phyloP scores from a whole-genome alignment of 2,113 vertebrate genomes.

The Gnathonemus longibarbis region DNA sequence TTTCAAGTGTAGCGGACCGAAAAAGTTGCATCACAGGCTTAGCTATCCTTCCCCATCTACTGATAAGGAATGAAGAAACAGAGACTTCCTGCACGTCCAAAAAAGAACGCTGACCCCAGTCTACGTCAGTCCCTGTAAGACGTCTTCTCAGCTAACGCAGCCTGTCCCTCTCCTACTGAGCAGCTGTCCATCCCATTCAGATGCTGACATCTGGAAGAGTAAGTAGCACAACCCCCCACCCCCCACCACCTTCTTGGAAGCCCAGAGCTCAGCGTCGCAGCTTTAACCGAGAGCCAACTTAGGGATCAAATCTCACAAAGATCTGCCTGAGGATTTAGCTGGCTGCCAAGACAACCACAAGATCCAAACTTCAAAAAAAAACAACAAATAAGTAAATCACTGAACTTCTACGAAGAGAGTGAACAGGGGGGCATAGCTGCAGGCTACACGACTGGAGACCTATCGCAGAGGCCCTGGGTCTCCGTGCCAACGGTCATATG shows the following conservation, averaged over 20 bases:
- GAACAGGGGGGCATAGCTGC: not conserved
- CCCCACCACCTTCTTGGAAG: not conserved
- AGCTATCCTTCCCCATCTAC: not conserved
- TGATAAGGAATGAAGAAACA: not conserved
- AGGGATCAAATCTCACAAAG: conserved; percentile 5
- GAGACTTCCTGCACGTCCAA: not conserved
- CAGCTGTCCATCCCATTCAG: not conserved
- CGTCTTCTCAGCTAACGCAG: not conserved
- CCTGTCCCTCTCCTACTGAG: not conserved
- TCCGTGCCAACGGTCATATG: not conserved
- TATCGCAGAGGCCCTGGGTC: not conserved
- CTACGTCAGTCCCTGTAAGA: not conserved
- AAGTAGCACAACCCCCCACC: not conserved
- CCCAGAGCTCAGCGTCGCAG: not conserved
- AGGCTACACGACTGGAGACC: not conserved
- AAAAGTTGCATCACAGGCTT: not conserved
- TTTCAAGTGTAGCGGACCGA: not conserved
- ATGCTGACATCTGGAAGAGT: not conserved
- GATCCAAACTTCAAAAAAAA: not conserved
- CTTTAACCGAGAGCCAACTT: not conserved
- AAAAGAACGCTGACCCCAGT: not conserved
- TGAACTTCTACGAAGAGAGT: not conserved
- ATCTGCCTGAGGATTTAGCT: not conserved
- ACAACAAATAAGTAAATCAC: not conserved
- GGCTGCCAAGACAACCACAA: not conserved